These are phyloP conservation scores for Aphaenogaster ashmeadi DNA, from an alignment of 1,140 invertebrate genomes.

Conservation along the genomic window DNA sequence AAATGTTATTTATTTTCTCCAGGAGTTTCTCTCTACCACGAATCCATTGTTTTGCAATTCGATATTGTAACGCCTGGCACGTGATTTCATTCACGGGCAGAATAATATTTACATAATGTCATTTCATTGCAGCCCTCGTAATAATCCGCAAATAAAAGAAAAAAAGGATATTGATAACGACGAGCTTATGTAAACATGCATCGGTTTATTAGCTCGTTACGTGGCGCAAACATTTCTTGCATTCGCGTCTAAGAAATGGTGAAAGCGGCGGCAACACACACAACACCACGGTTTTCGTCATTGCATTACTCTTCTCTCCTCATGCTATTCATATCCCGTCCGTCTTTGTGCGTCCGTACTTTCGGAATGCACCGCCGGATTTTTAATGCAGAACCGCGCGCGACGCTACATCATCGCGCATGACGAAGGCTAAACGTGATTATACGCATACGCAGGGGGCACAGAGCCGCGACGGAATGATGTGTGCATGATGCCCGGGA, in stretches of 20 bases:
- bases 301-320: background rate
- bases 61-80: conserved; percentile 19
- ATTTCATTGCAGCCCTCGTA: background rate
- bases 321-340: background rate
- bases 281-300: background rate
- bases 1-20: conserved; percentile 35
- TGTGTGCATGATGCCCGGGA: conserved; percentile 14
- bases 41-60: conserved; percentile 48
- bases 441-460: conserved; percentile 1
- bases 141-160: conserved; percentile 5
- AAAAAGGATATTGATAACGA: conserved; percentile 52
- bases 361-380: conserved; percentile 27
- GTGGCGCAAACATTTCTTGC: conserved; percentile 36
- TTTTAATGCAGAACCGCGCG: conserved; percentile 41
- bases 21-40: background rate
- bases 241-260: conserved; percentile 50
- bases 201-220: conserved; percentile 66
- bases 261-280: conserved; percentile 59
- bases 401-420: conserved; percentile 47
- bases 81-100: conserved; percentile 53
- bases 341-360: conserved; percentile 18
- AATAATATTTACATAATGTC: conserved; percentile 42
- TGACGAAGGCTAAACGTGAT: conserved; percentile 54
- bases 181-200: conserved; percentile 45
- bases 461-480: conserved; percentile 14